These are phyloP conservation scores for Aphaenogaster ashmeadi DNA, from an alignment of 1,140 invertebrate species.

Conservation along the genomic window DNA sequence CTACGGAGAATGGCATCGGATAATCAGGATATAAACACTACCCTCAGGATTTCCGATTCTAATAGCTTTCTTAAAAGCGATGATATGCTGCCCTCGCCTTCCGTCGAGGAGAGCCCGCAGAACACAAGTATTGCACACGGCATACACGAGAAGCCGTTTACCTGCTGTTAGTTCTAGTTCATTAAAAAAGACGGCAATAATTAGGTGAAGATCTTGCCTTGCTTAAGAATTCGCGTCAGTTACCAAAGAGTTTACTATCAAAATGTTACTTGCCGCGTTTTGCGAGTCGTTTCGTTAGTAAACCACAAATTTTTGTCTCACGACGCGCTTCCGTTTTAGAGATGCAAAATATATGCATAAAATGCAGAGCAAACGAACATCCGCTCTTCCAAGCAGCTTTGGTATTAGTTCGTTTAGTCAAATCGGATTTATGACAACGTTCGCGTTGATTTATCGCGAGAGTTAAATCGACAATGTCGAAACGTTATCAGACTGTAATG, in stretches of 20 bases:
- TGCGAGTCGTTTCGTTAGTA: background rate
- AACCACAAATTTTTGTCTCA: background rate
- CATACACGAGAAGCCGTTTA: slow-evolving; percentile 87
- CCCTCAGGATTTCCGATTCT: slow-evolving; percentile 87
- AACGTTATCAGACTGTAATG: background rate
- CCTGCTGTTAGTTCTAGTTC: slow-evolving; percentile 87
- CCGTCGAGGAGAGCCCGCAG: slow-evolving; percentile 78
- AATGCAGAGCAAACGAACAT: background rate
- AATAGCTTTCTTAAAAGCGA: slow-evolving; percentile 81
- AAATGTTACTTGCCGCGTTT: background rate
- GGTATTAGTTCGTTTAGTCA: background rate
- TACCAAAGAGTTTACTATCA: slow-evolving; percentile 5
- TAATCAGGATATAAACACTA: slow-evolving; percentile 66
- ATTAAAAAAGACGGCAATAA: background rate
- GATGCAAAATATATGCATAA: background rate
- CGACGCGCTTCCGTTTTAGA: background rate
- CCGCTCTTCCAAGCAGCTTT: slow-evolving; percentile 28
- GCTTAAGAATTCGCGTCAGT: background rate
- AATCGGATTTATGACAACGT: background rate
- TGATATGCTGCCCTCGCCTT: slow-evolving; percentile 75
- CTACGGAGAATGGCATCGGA: slow-evolving; percentile 86
- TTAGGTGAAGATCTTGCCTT: background rate
- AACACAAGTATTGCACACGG: slow-evolving; percentile 89
- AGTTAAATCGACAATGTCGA: slow-evolving; percentile 25
- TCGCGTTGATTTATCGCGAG: slow-evolving; percentile 24